These are phyloP conservation scores for Temnothorax longispinosus DNA, from an alignment of 1,140 invertebrate species.

Conservation along the genomic window DNA sequence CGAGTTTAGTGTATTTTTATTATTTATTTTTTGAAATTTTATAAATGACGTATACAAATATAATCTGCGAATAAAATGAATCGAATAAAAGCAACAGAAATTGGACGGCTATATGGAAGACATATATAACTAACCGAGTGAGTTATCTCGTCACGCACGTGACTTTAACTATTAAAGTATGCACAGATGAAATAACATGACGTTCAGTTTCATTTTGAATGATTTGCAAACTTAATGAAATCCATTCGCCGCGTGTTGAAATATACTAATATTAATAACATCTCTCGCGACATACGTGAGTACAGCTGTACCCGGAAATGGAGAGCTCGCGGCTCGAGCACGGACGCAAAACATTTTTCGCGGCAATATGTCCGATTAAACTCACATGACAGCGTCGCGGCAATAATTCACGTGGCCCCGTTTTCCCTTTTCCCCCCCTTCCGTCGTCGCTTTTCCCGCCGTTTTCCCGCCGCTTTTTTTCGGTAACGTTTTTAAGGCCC, in stretches of 20 bases:
- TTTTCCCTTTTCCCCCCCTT: background rate
- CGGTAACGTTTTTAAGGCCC: slow-evolving; percentile 72
- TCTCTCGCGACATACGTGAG: background rate
- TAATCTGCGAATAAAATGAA: background rate
- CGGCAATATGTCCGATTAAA: slow-evolving; percentile 66
- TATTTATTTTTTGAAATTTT: background rate
- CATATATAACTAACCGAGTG: background rate
- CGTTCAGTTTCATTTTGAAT: slow-evolving; percentile 38
- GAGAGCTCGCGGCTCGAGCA: background rate
- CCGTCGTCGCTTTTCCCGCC: background rate
- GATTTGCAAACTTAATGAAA: slow-evolving; percentile 60
- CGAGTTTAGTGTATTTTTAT: background rate
- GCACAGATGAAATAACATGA: slow-evolving; percentile 13
- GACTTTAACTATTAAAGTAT: slow-evolving; percentile 38
- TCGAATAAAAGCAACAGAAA: background rate
- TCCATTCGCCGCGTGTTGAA: slow-evolving; percentile 46
- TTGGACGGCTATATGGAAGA: background rate
- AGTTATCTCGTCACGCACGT: background rate
- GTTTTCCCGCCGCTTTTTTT: slow-evolving; percentile 42
- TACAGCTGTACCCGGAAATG: slow-evolving; percentile 19
- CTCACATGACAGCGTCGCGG: slow-evolving; percentile 53
- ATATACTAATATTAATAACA: slow-evolving; percentile 51
- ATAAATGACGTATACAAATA: background rate
- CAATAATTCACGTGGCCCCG: slow-evolving; percentile 64
- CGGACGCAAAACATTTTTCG: slow-evolving; percentile 62